phyloP scores from a whole-genome alignment of 2,888 invertebrate species.

The Eupithecia vulgata region DNA sequence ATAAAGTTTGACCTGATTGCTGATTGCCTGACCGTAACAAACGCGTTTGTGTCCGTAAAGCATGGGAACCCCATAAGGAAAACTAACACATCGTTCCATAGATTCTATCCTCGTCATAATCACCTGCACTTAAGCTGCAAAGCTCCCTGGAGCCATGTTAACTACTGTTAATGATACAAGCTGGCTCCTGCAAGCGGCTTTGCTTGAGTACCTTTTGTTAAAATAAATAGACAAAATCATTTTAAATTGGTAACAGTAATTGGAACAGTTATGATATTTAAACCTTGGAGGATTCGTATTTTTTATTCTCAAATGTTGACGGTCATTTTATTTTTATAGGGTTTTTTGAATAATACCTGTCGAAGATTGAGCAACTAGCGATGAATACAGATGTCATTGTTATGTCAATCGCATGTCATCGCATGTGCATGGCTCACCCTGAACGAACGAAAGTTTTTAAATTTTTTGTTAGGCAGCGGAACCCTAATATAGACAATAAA shows the following conservation, averaged over 20 bases:
- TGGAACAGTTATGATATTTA: too few species aligned
- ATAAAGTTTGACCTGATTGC: neutral
- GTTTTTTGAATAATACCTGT: too few species aligned
- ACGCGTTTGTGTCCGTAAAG: neutral
- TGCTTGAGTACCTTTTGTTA: neutral
- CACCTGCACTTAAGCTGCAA: slow-evolving; percentile 22
- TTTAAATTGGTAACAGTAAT: neutral
- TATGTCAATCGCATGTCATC: too few species aligned
- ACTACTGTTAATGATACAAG: slow-evolving; percentile 23
- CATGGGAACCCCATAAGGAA: slow-evolving; percentile 29
- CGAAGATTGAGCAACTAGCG: too few species aligned
- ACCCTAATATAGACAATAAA: neutral
- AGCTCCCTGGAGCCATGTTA: slow-evolving; percentile 23
- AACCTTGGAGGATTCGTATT: too few species aligned
- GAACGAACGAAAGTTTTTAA: neutral
- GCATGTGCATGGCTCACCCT: too few species aligned
- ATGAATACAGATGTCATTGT: too few species aligned
- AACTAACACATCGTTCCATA: slow-evolving; percentile 14
- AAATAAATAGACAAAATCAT: neutral
- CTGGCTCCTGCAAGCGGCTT: neutral
- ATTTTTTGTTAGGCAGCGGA: neutral
- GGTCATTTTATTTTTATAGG: too few species aligned
- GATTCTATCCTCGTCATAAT: slow-evolving; percentile 20
- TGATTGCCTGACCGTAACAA: neutral
- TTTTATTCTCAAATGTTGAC: too few species aligned